Conservation (phyloP, 2,797 vertebrate species). For the Microcaecilia unicolor region DNA sequence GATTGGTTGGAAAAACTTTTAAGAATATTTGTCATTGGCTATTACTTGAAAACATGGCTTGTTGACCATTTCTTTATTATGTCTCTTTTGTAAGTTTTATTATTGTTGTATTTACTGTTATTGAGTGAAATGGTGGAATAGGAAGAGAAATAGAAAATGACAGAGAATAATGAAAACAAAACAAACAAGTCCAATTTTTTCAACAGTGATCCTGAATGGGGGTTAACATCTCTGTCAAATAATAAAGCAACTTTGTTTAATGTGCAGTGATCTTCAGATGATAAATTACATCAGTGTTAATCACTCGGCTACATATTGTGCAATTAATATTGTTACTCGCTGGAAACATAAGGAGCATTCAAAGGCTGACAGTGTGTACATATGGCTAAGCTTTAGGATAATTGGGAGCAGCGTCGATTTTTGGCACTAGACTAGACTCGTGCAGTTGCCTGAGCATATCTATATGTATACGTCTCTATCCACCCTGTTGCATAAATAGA, state of each 20-base stretch:
- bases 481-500: no score
- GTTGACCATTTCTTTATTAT: no score
- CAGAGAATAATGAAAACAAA: conserved; percentile 37
- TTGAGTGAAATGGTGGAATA: no score
- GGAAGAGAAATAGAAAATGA: no score
- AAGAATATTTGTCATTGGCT: no score
- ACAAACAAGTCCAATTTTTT: conserved; percentile 7
- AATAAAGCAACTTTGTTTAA: conserved; percentile 61
- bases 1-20: no score
- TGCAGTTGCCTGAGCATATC: no score
- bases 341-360: conserved; percentile 29
- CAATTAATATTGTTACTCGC: conserved; percentile 45
- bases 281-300: conserved; percentile 59
- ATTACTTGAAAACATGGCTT: no score
- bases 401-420: conserved; percentile 27
- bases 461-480: no score
- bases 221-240: conserved; percentile 58
- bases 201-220: conserved; percentile 51
- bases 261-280: conserved; percentile 55
- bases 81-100: no score
- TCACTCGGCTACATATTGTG: conserved; percentile 43
- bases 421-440: no score
- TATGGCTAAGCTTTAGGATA: conserved; percentile 26
- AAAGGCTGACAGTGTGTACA: conserved; percentile 11
- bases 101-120: no score